Conservation (phyloP, 1,140 invertebrate genomes). For the Bombus confusus region DNA sequence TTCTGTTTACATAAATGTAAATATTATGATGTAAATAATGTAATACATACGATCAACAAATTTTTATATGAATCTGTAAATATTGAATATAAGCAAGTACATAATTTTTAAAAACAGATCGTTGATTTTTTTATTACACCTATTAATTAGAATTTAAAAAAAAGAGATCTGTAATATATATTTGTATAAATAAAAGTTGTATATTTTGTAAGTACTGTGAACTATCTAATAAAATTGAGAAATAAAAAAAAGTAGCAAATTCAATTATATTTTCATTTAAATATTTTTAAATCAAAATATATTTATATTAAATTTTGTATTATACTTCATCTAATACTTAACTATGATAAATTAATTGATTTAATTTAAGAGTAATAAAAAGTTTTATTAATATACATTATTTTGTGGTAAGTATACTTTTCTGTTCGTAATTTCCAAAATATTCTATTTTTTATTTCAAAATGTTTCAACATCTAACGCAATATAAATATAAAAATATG, state of each 20-base stretch:
- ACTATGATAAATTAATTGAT: neutral
- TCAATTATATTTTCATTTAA: neutral
- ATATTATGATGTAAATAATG: slow-evolving; percentile 2
- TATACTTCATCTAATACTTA: neutral
- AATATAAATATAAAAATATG: slow-evolving; percentile 32
- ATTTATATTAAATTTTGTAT: neutral
- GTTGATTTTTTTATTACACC: neutral
- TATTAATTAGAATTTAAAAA: neutral
- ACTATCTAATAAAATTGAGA: neutral
- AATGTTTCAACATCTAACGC: slow-evolving; percentile 10
- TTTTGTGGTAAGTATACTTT: neutral
- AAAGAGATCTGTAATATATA: neutral
- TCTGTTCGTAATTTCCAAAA: neutral
- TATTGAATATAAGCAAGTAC: neutral
- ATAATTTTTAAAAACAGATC: neutral
- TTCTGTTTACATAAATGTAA: neutral
- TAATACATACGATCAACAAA: slow-evolving; percentile 7
- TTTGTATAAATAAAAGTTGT: neutral
- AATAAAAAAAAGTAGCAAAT: neutral
- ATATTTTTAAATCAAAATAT: neutral
- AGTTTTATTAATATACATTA: neutral
- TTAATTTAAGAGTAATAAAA: neutral
- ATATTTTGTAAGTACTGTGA: neutral
- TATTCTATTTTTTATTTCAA: slow-evolving; percentile 15
- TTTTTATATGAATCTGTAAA: slow-evolving; percentile 10